Evolutionary conservation across 1,140 invertebrate species (phyloP), one percentile per base, ranked within the genome.

Genomic region (Eueides isabella): DNA sequence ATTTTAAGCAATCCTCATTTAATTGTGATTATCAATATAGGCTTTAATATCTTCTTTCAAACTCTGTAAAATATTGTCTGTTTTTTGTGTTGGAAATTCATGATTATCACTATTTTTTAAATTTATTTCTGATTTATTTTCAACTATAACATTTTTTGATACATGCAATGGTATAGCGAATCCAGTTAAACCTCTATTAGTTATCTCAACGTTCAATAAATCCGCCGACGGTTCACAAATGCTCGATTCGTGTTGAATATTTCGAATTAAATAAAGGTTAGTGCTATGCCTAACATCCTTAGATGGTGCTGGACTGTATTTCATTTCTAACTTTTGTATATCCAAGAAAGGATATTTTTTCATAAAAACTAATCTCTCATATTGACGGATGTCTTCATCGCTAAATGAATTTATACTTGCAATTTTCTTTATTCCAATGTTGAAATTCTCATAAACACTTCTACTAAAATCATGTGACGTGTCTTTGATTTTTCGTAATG

Each of bases 281-380:
- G 78, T 61, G 72, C 81, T 90, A 61, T 90, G 84, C 61, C 86
- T 82, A 11, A 28, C 66, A 69, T 85, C 85, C 77, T 91, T 89
- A 16, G 72, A 73, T 7, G 80, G 75, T 14, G 77, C 64, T 9
- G 86, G 86, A 44, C 80, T 82, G 64, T 82, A 88, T 75, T 89
- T 87, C 41, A 83, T 76, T 76, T 90, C 88, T 11, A 91, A 76
- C 41, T 91, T 89, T 41, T 88, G 87, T 30, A 87, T 26, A 65
- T 92, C 91, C 64, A 92, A 79, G 75, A 87, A 92, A 0, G 91
- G 91, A 82, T 91, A 86, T 67, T 92, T 92, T 69, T 92, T 92
- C 87, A 89, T 91, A 14, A 92, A 88, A 28, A 92, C 91, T 23
- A 90, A 67, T 75, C 86, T 85, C 44, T 92, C 89, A 38, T 87